Conservation (phyloP, 2,797 vertebrate species). For the Eurystomus glaucurus region DNA sequence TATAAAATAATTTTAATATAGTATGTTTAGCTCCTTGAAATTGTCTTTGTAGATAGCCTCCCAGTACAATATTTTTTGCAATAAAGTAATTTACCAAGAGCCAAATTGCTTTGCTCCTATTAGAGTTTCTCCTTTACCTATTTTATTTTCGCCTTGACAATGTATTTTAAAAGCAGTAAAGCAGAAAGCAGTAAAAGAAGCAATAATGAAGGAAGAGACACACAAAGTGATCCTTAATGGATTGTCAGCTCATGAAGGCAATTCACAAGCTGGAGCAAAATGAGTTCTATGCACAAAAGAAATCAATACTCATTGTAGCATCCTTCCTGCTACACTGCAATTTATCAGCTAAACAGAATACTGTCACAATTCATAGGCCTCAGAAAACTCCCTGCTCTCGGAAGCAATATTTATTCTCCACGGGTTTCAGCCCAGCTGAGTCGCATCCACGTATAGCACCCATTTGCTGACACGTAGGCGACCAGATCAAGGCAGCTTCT, state of each 20-base stretch:
- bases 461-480: neutral
- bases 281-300: slow-evolving; percentile 82
- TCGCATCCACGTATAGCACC: neutral
- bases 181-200: slow-evolving; percentile 79
- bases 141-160: slow-evolving; percentile 75
- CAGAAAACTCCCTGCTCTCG: slow-evolving; percentile 34
- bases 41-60: slow-evolving; percentile 18
- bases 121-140: slow-evolving; percentile 59
- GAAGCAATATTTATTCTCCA: slow-evolving; percentile 34
- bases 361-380: slow-evolving; percentile 77
- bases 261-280: slow-evolving; percentile 85
- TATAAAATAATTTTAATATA: slow-evolving; percentile 42
- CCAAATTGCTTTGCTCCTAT: slow-evolving; percentile 47
- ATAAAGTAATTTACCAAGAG: slow-evolving; percentile 65
- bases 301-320: slow-evolving; percentile 86
- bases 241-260: slow-evolving; percentile 82
- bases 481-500: neutral
- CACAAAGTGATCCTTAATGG: slow-evolving; percentile 87
- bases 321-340: slow-evolving; percentile 79
- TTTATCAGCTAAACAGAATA: slow-evolving; percentile 81
- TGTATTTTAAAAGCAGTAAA: slow-evolving; percentile 78
- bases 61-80: slow-evolving; percentile 47
- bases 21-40: slow-evolving; percentile 35
- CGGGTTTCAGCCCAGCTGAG: neutral
- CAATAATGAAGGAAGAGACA: slow-evolving; percentile 83